Evolutionary conservation across 2,113 vertebrate genomes (phyloP), one percentile per base, ranked within the genome.

Genomic region (Aspidoscelis tigris): DNA sequence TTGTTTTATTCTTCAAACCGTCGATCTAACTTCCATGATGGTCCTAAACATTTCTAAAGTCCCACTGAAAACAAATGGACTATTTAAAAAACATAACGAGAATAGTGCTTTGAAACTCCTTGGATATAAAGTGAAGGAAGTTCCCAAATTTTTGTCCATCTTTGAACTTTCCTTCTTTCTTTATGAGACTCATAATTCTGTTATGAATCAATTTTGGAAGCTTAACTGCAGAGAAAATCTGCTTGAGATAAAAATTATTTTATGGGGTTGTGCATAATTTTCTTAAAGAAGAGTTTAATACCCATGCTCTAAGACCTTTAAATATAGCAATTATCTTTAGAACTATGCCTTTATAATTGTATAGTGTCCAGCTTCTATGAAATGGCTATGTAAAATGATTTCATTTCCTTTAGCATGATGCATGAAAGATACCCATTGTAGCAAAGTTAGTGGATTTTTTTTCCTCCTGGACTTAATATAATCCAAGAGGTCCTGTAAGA

Each of bases 31-130:
- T 44, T 78, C 14, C 5, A 2, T 18, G 55, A 66, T 73, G 69
- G 26, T 65, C 41, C 76, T 78, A 50, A 61, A 72, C 24, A 64
- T 84, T 84, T 84, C 53, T 33, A 41, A 76, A 75, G 5, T 50
- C 26, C 39, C 70, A 72, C 4, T 72, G 70, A 72, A 22, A 33
- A 50, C 11, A 76, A 0, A n/a, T 6, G 47, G 5, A 26, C 74
- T 76, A n/a, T 14, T 53, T 26, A 76, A 39, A 44, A 55, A 76
- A 76, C 26, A 53, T 76, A 26, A 22, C 5, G 12, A 22, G 21
- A 22, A 26, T 50, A 50, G 26, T 26, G 26, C 5, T 76, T 6
- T 55, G 20, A 39, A 61, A 50, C 5, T 22, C 21, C 58, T 14
- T 21, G 65, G 11, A 14, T 16, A 68, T 21, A n/a, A 44, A 33